Base-by-base conservation (phyloP, 2,113 vertebrate species). In the Neogale vison region DNA sequence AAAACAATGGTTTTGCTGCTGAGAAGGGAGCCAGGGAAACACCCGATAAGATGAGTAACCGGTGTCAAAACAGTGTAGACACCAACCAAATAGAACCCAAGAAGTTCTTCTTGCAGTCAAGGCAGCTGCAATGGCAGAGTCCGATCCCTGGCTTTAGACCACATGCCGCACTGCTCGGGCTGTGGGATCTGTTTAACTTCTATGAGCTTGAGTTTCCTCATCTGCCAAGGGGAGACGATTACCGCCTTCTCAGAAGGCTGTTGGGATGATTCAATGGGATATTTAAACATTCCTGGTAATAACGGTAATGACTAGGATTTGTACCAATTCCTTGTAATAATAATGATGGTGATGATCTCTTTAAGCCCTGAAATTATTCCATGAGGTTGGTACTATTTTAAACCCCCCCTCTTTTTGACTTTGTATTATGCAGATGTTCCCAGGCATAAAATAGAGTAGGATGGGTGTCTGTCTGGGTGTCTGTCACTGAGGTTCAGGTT, bases 151-250 rank as follows among this genome's bases (percentile, higher is more conserved):
- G 85, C 74, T 87, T 91, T 47, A 50, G 94, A 59, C 82, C 7
- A 0, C 26, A 2, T 86, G 80, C 39, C 74, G 79, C 67, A 36
- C 36, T 1, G 15, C 6, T 31, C 61, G 21, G 12, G 47, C 57
- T 80, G 67, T 0, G 1, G 80, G 26, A 17, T 63, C 71, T 34
- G 26, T 83, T 80, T 74, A 69, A 71, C 61, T 61, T 31, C 39
- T 6, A 63, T 17, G 45, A 71, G 57, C 39, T 94, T 95, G 59
- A 85, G 88, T 96, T 76, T 96, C 94, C 93, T 97, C 77, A 63
- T 95, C 95, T 91, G 95, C 85, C 90, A 86, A 36, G 26, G 34
- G 80, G 61, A 39, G 55, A 45, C 71, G 63, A 77, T 67, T 47
- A 29, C 74, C 36, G 1, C 69, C 18, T n/a, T 90, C 93, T 67